Evolutionary conservation across 2,888 invertebrate genomes (phyloP).

Genomic region (Dioctria linearis): DNA sequence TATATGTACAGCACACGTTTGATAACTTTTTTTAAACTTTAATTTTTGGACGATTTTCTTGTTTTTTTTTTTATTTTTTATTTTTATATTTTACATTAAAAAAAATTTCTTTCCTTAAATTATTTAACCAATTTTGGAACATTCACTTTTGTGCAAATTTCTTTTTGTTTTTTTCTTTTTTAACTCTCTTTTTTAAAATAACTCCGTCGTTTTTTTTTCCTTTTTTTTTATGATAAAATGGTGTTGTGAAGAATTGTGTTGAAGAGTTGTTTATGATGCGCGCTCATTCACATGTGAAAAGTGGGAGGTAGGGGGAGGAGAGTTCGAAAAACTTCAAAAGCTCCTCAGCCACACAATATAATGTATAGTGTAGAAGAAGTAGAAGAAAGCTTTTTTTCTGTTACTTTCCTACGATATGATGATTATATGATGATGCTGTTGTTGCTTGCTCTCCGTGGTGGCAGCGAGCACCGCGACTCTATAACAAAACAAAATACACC

Average conservation of each 20-base stretch:
- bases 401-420: no score
- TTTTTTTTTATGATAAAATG: conserved; percentile 4
- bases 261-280: conserved; percentile 34
- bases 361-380: no score
- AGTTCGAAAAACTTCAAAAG: conserved; percentile 32
- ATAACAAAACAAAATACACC: neutral
- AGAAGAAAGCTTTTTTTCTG: no score
- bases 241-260: conserved; percentile 16
- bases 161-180: neutral
- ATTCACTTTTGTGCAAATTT: neutral
- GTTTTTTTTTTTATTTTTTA: no score
- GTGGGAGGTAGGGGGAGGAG: conserved; percentile 51
- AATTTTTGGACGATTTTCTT: neutral
- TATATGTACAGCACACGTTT: conserved; percentile 37
- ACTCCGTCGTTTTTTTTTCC: neutral
- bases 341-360: neutral
- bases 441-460: neutral
- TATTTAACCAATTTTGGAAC: conserved; percentile 3
- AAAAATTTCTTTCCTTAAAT: no score
- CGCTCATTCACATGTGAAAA: conserved; percentile 34
- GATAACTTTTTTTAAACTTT: neutral
- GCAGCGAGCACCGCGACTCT: neutral
- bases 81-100: neutral
- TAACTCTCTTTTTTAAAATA: conserved; percentile 14
- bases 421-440: neutral